Base-by-base conservation (phyloP, 64 coral and sea anemone genomes). In the Pocillopora verrucosa region DNA sequence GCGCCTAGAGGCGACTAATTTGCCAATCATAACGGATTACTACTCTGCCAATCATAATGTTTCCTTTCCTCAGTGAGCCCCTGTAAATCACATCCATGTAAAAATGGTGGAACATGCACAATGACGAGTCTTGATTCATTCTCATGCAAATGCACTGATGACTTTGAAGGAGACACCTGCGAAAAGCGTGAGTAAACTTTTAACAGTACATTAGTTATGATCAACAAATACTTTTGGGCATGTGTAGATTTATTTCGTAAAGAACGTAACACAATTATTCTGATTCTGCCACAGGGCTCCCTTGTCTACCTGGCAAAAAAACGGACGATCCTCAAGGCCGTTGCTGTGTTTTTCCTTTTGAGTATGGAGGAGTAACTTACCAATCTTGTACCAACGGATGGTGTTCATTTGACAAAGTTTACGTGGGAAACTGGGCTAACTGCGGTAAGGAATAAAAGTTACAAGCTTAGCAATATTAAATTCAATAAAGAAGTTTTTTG, bases 321-420 rank as follows among this genome's bases (percentile, higher is more conserved):
- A 58, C 56, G 25, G 56, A 56, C 20, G 22, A 60, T 56, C 56
- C 17, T 10, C n/a, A 79, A 10, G 51, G 77, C 56, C n/a, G 22
- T 7, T 79, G 77, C 26, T 80, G 77, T 80, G 77, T 24, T 61
- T 60, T 80, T 80, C 77, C 77, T 59, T 80, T 80, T 25, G 13
- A 0, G 56, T 80, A 80, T 59, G 57, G 57, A 61, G 77, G 77
- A 11, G n/a, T 26, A 3, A 60, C n/a, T 2, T 80, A 80, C 77
- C 1, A 80, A 7, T 80, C 51, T 13, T 80, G 77, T 30, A 80
- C 77, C 20, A 80, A 56, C 9, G 56, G 9, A 15, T 80, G 77
- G 77, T 80, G 77, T 59, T 80, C 77, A 61, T 26, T 80, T 0
- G 41, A 57, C 60, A 0, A 19, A 16, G 20, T 3, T 11, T 79